Conservation (phyloP, 2,797 vertebrate species). For the Enteromius afrohamiltoni region DNA sequence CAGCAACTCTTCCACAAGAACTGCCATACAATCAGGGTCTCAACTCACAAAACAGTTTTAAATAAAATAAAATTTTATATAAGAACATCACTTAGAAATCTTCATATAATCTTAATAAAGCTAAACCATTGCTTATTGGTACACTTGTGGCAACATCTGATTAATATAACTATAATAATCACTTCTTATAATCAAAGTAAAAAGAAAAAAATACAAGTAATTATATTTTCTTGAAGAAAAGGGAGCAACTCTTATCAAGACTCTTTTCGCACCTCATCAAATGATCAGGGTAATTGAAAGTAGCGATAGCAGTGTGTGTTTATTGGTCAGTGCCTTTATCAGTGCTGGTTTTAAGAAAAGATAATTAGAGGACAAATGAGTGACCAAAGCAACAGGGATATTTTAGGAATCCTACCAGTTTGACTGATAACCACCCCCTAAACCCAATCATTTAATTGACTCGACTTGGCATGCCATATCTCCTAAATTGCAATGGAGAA, state of each 20-base stretch:
- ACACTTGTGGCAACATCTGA: not conserved
- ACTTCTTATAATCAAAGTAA: not conserved
- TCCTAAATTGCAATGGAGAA: constrained; percentile 59
- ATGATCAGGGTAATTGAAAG: constrained; percentile 68
- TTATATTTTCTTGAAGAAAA: constrained; percentile 1
- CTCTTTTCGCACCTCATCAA: constrained; percentile 58
- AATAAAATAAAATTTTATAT: not conserved
- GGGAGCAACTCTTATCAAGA: constrained; percentile 22
- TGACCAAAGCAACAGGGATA: constrained; percentile 62
- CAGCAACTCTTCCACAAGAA: not conserved
- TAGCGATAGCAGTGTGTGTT: constrained; percentile 69
- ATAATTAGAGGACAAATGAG: constrained; percentile 79
- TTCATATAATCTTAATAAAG: not conserved
- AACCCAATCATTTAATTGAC: constrained; percentile 75
- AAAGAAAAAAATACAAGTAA: not conserved
- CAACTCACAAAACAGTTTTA: not conserved
- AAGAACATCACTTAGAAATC: not conserved
- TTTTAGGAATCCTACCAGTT: constrained; percentile 46
- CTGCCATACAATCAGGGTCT: not conserved
- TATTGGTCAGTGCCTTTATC: constrained; percentile 68
- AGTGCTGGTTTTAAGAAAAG: constrained; percentile 67
- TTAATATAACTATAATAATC: no score
- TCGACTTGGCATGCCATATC: constrained; percentile 73
- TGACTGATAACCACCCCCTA: constrained; percentile 68
- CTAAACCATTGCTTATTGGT: not conserved